Evolutionary conservation across 2,888 invertebrate genomes (phyloP).

Genomic region (Villa cingulata): DNA sequence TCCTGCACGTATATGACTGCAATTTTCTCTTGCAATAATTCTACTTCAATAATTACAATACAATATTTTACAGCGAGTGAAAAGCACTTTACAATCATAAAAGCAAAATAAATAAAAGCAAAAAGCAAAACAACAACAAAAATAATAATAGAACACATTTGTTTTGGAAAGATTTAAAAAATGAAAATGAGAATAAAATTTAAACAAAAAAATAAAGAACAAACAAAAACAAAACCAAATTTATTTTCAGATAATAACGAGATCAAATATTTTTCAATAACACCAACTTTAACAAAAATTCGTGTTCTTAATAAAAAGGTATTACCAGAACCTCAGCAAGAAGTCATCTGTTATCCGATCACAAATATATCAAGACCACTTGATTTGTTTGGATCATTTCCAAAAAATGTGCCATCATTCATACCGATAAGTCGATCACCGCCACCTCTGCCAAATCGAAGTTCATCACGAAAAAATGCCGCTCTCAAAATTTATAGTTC

Average conservation of each 20-base stretch:
- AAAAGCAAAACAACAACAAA: too few relatives aligned
- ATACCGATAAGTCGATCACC: slow-evolving; percentile 38
- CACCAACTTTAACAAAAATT: slow-evolving; percentile 66
- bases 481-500: slow-evolving; percentile 49
- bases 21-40: too few relatives aligned
- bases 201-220: neutral
- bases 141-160: too few relatives aligned
- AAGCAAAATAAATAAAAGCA: too few relatives aligned
- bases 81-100: too few relatives aligned
- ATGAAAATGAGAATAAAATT: neutral
- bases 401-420: slow-evolving; percentile 46
- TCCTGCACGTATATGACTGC: too few relatives aligned
- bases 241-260: slow-evolving; percentile 53
- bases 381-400: slow-evolving; percentile 44
- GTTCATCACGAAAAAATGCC: slow-evolving; percentile 55
- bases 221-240: neutral
- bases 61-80: too few relatives aligned
- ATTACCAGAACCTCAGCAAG: slow-evolving; percentile 34
- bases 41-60: too few relatives aligned
- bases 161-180: too few relatives aligned
- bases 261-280: slow-evolving; percentile 71
- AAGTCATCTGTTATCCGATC: slow-evolving; percentile 50
- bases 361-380: slow-evolving; percentile 31
- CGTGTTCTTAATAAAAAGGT: slow-evolving; percentile 51
- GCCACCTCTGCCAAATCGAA: slow-evolving; percentile 62